Base-by-base conservation (phyloP, 1,140 invertebrate species). In the Marisa cornuarietis region DNA sequence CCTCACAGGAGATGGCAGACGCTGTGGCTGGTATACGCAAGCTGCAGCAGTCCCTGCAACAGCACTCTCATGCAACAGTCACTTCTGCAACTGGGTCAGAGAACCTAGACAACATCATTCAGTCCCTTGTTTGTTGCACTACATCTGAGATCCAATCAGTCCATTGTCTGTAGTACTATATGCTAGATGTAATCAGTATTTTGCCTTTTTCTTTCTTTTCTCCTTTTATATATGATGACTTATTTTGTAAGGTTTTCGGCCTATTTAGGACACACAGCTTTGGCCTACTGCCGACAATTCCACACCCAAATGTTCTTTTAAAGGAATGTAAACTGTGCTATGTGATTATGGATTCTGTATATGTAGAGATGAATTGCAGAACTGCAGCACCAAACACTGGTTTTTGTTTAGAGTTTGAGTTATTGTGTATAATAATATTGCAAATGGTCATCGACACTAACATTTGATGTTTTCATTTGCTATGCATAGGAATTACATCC, bases 21-120 rank as follows among this genome's bases (percentile, higher is more conserved):
- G 84, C 86, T 78, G 83, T 88, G 77, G 83, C 87, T 52, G 85
- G 85, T 74, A 87, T 88, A 49, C 84, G 85, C 63, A 84, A 88
- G 66, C 81, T 88, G n/a, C 79, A 84, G 74, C 83, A 86, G 82
- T 88, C 87, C 0, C 79, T 88, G 9, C 82, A 51, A 73, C 79
- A 18, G 82, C 85, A 72, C 82, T 85, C 72, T 49, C 82, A 84
- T 49, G 76, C 84, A 22, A 85, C 84, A 65, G 83, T 88, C 8
- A 88, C 83, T 80, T 85, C 87, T 24, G 87, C 87, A 20, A 82
- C 87, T 65, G 87, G 87, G 87, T 88, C 79, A 49, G 83, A 31
- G 71, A 49, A 49, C 10, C 31, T 9, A 16, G 16, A 24, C 16
- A 26, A 0, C 16, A 24, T 42, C 10, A 72, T 26, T 7, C 20